Base-by-base conservation (phyloP, 2,113 vertebrate species). In the Passer montanus region DNA sequence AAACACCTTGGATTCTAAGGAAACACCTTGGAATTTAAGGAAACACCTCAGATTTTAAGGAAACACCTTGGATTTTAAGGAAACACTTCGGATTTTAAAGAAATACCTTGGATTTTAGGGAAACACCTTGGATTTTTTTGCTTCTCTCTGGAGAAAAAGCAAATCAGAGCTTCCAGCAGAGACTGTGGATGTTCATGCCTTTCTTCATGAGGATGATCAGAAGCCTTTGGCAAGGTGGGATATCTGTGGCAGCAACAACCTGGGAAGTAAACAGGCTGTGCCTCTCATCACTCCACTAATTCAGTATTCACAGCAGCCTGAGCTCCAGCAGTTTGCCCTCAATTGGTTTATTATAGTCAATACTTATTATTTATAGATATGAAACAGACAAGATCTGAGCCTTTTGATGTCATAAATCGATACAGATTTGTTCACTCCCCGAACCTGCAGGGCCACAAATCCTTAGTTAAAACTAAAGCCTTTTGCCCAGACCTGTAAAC, bases 321-420 rank as follows among this genome's bases (percentile, higher is more conserved):
- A 88, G 35, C 62, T 63, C 44, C 68, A 78, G 75, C 6, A 20
- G 39, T 56, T 52, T 67, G 59, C 67, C 85, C 87, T 94, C 82
- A 66, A 70, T 37, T 70, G 84, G 90, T 93, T 95, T 94, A 72
- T 94, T 94, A 84, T 28, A 78, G 90, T 92, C 88, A 93, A 90
- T 96, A 90, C 75, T 91, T 94, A 94, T 93, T 95, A 93, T 91
- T 96, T 90, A 97, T 90, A 93, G 93, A 91, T 95, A 88, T 52
- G 84, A 89, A 96, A 63, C 68, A 87, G 87, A 52, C 56, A 78
- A 64, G 89, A 81, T 56, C 68, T 68, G 84, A 90, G 77, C 60
- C 56, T 93, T 87, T 74, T 92, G 96, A 90, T 94, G 93, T 41
- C 67, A 64, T 81, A 47, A 94, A 93, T 96, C n/a, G 1, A 89